These are phyloP conservation scores for Takifugu rubripes DNA, from an alignment of 2,797 vertebrate species.

Conservation along the genomic window DNA sequence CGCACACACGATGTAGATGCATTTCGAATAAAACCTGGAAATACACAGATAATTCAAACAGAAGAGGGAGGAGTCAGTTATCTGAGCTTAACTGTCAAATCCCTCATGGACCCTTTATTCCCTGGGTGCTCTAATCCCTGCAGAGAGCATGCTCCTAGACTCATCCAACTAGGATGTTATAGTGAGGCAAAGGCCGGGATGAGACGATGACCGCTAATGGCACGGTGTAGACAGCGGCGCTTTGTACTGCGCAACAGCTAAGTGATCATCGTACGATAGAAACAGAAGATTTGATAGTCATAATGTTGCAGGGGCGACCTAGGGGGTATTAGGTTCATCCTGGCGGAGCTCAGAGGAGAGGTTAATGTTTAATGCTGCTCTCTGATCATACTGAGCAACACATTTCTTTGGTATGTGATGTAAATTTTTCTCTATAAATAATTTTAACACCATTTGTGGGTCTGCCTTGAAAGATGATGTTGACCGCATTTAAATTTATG, in stretches of 20 bases:
- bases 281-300: slow-evolving; percentile 28
- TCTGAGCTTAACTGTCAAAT: slow-evolving; percentile 64
- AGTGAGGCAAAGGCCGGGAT: slow-evolving; percentile 31
- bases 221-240: slow-evolving; percentile 26
- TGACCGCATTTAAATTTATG: slow-evolving; percentile 17
- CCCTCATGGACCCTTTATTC: slow-evolving; percentile 40
- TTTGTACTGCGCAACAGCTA: slow-evolving; percentile 15
- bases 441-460: no score
- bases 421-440: no score
- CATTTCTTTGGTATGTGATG: no score
- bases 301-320: slow-evolving; percentile 20
- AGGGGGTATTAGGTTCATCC: slow-evolving; percentile 18
- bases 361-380: slow-evolving; percentile 21
- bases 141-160: slow-evolving; percentile 26
- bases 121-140: slow-evolving; percentile 56
- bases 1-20: slow-evolving; percentile 6
- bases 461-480: no score
- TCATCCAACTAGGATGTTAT: slow-evolving; percentile 29
- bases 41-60: slow-evolving; percentile 42
- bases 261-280: slow-evolving; percentile 18
- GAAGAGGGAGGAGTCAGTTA: slow-evolving; percentile 58
- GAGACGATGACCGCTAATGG: slow-evolving; percentile 56
- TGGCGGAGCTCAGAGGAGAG: slow-evolving; percentile 24
- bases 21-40: slow-evolving; percentile 23
- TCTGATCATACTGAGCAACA: background rate